phyloP scores from a whole-genome alignment of 2,113 vertebrate genomes.

The Leucopsar rothschildi region DNA sequence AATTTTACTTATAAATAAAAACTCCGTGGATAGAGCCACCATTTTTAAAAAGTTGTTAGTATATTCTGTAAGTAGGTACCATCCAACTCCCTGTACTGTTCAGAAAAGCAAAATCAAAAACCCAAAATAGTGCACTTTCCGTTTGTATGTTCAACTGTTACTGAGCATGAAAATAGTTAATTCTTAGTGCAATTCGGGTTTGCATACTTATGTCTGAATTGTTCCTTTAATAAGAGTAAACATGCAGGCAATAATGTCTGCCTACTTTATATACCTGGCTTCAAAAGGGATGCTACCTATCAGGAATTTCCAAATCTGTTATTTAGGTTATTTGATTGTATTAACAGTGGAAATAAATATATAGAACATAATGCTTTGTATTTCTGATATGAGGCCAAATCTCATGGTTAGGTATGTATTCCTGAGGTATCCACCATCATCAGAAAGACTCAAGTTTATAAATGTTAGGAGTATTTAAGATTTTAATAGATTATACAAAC shows the following conservation, averaged over 20 bases:
- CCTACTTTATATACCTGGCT: not conserved
- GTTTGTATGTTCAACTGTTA: not conserved
- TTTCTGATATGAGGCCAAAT: not conserved
- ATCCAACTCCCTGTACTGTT: not conserved
- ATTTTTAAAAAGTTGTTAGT: not conserved
- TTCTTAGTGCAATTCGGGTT: not conserved
- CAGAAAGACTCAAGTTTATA: not conserved
- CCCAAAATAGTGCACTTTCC: not conserved
- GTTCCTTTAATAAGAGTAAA: not conserved
- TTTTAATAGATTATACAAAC: not conserved
- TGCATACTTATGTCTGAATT: not conserved
- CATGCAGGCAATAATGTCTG: not conserved
- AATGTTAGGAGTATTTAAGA: not conserved
- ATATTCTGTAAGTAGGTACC: not conserved
- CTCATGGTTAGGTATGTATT: not conserved
- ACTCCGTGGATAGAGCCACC: fast-evolving
- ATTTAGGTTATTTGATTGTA: not conserved
- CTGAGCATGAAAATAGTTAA: not conserved
- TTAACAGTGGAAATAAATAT: not conserved
- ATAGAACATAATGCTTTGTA: not conserved
- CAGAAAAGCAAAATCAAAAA: not conserved
- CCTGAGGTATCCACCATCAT: not conserved
- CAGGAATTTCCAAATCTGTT: not conserved
- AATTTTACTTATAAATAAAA: not conserved
- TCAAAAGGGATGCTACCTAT: not conserved